Base-by-base conservation (phyloP, 2,797 vertebrate genomes). In the Diceros bicornis region DNA sequence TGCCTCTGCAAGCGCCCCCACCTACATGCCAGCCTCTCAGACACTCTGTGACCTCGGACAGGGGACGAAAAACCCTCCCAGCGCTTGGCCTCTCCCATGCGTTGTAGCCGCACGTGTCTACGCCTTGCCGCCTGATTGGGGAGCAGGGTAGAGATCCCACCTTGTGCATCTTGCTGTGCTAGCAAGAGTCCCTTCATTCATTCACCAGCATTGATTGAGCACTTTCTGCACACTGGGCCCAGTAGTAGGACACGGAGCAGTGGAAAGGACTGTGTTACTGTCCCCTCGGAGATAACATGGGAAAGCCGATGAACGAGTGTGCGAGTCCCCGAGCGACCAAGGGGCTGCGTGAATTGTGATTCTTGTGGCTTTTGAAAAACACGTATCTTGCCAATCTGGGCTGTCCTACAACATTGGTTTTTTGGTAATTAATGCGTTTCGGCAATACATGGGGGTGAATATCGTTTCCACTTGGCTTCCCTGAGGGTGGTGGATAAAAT, bases 281-380 rank as follows among this genome's bases (percentile, higher is more conserved):
- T 34, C 10, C 71, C 44, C 74, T 20, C 0, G 0, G 20, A 55
- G 16, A n/a, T 20, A 32, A 18, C 1, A 0, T 0, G 2, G 37
- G 23, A 44, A 25, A 52, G 83, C n/a, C 12, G 0, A 23, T 0
- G 4, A 14, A 34, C 0, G 0, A 57, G 16, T 6, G n/a, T 34
- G 61, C 0, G 27, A 7, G 21, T 10, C 29, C 17, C 16, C 0
- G 0, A 4, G 37, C 2, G 61, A 27, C 29, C 27, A 0, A 41
- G 29, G 71, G n/a, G 44, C 69, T 14, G 12, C 0, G 0, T 0
- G 34, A 32, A 17, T n/a, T 2, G 0, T 1, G 16, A n/a, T 29
- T 21, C 32, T 23, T 9, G 25, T 41, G 77, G 41, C 34, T 71
- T 89, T 17, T 25, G 37, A 21, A 27, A 66, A 61, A 18, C 52